phyloP scores from a whole-genome alignment of 2,113 vertebrate genomes.

The Rhodinocichla rosea region DNA sequence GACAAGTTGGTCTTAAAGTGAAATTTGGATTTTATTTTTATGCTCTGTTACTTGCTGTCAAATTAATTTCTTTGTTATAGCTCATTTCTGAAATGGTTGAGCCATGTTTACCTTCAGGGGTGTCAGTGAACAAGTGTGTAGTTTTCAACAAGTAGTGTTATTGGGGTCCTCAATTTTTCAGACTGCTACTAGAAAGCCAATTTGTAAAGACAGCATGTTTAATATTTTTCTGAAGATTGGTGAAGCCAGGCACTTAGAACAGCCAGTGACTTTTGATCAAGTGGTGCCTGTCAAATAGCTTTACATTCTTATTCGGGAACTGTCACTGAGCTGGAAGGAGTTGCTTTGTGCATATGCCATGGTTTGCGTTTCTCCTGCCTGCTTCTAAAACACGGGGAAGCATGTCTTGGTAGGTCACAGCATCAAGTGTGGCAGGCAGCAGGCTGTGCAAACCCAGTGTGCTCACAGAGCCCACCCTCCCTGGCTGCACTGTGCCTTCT shows the following conservation, averaged over 20 bases:
- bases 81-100: not conserved
- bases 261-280: not conserved
- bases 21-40: not conserved
- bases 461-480: accelerated
- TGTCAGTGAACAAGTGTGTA: not conserved
- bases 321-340: not conserved
- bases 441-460: not conserved
- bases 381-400: not conserved
- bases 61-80: not conserved
- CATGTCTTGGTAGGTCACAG: not conserved
- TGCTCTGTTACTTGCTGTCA: not conserved
- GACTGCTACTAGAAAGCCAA: not conserved
- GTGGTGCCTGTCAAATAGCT: not conserved
- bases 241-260: not conserved
- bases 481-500: not conserved
- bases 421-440: not conserved
- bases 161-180: not conserved
- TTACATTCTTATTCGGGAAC: not conserved
- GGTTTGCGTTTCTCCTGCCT: not conserved
- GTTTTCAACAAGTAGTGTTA: not conserved
- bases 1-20: not conserved
- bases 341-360: not conserved
- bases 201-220: not conserved
- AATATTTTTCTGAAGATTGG: not conserved
- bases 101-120: not conserved